phyloP scores from a whole-genome alignment of 2,113 vertebrate species.

The Reinhardtius hippoglossoides region DNA sequence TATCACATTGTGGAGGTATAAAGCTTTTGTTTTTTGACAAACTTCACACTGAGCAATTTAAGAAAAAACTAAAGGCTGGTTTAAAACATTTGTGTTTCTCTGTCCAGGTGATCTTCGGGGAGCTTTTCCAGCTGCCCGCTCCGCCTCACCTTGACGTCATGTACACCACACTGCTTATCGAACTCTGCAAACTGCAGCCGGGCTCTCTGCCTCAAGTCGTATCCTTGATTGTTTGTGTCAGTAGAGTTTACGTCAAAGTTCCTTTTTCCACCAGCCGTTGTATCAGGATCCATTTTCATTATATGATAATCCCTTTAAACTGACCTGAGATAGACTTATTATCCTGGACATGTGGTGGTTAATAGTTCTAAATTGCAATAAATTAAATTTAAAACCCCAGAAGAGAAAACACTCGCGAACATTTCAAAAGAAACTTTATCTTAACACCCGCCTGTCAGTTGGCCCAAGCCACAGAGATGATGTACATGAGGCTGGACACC shows the following conservation, averaged over 20 bases:
- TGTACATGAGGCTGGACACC: constrained; percentile 96
- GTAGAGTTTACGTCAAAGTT: background rate
- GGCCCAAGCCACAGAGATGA: constrained; percentile 98
- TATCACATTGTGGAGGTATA: constrained; percentile 98
- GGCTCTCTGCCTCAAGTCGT: constrained; percentile 98
- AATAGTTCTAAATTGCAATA: no score
- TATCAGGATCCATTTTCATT: no score
- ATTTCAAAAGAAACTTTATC: constrained; percentile 10
- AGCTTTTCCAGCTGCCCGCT: constrained; percentile 91
- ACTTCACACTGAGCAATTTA: background rate
- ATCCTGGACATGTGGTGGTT: no score
- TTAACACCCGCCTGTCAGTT: constrained; percentile 87
- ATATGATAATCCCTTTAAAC: no score
- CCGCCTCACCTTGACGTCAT: constrained; percentile 95
- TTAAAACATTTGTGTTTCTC: background rate
- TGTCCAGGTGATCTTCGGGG: constrained; percentile 93
- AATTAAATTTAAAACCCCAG: no score
- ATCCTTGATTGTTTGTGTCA: constrained; percentile 83
- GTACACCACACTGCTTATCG: constrained; percentile 97
- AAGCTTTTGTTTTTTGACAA: background rate
- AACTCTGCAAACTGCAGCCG: constrained; percentile 97
- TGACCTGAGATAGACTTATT: no score
- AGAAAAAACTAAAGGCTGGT: fast-evolving
- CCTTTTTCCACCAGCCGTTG: background rate
- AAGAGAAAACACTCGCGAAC: no score